phyloP scores from a whole-genome alignment of 2,113 vertebrate genomes.

The Colaptes auratus region DNA sequence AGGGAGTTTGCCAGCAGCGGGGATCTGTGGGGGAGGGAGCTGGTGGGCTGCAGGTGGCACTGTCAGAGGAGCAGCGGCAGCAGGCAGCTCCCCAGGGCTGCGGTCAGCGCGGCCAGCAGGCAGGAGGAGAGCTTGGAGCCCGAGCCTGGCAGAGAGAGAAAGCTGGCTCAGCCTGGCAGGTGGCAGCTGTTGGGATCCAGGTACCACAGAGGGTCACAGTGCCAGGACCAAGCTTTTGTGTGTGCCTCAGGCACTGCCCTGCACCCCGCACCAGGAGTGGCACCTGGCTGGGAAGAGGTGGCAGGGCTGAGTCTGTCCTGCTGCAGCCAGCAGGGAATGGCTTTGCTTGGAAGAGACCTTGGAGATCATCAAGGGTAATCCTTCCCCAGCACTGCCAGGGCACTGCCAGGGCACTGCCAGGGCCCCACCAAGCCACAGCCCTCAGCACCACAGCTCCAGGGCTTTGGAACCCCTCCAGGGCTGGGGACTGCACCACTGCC shows the following conservation, averaged over 20 bases:
- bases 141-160: not conserved
- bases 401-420: too few relatives aligned
- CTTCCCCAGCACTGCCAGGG: too few relatives aligned
- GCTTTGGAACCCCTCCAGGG: too few relatives aligned
- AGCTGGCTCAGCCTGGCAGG: fast-evolving
- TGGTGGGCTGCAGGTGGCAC: not conserved
- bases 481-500: too few relatives aligned
- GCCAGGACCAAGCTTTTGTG: not conserved
- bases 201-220: fast-evolving
- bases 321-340: too few relatives aligned
- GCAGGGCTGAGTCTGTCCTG: not conserved
- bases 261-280: not conserved
- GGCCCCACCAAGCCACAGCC: too few relatives aligned
- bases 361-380: too few relatives aligned
- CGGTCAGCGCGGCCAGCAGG: fast-evolving
- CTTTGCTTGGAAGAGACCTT: too few relatives aligned
- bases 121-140: not conserved
- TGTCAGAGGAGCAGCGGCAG: conserved; percentile 30
- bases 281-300: fast-evolving
- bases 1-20: fast-evolving
- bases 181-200: not conserved
- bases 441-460: too few relatives aligned
- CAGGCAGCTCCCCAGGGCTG: fast-evolving
- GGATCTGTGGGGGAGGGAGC: not conserved
- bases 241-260: not conserved